Base-by-base conservation (phyloP, 1,140 invertebrate species). In the Euglossa dilemma region DNA sequence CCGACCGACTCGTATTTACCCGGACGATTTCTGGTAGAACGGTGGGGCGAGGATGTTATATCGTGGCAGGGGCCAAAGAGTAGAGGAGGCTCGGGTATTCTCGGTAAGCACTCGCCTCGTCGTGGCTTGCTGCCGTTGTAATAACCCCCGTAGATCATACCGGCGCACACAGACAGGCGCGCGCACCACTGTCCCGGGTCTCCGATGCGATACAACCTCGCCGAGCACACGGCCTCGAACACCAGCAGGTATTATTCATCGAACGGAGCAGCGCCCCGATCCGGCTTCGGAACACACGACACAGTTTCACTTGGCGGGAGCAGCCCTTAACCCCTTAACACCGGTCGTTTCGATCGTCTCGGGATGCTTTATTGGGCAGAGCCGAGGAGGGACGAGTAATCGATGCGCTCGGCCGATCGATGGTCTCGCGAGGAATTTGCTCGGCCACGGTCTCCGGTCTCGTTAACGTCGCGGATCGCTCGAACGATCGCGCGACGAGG, bases 81-180 rank as follows among this genome's bases (percentile, higher is more conserved):
- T 87, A 83, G 80, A 89, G 84, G 64, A 28, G 80, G 59, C 45
- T 52, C 70, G 80, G 78, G 89, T 88, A 87, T 90, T 86, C 83
- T 77, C 78, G 70, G 79, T 85, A 83, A 83, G 67, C 80, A 83
- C 66, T 80, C 85, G 77, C 18, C 66, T 52, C 80, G 83, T 91
- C 89, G 87, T 90, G 87, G 59, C 83, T 89, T 84, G 83, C 87
- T 92, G 91, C 91, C 80, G 87, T 89, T 90, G 91, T 91, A 92
- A 92, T 91, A 92, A 91, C 85, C 89, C 80, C 77, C 90, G 89
- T 92, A 91, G 90, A 92, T 92, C 90, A 92, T 91, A 85, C 77
- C 47, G 61, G 45, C 75, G 67, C 80, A 80, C 85, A 61, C 71
- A 74, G 63, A 84, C 71, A 74, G 63, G 83, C 80, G 80, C 85